These are phyloP conservation scores for Sardina pilchardus DNA, from an alignment of 2,113 vertebrate genomes.

Conservation along the genomic window DNA sequence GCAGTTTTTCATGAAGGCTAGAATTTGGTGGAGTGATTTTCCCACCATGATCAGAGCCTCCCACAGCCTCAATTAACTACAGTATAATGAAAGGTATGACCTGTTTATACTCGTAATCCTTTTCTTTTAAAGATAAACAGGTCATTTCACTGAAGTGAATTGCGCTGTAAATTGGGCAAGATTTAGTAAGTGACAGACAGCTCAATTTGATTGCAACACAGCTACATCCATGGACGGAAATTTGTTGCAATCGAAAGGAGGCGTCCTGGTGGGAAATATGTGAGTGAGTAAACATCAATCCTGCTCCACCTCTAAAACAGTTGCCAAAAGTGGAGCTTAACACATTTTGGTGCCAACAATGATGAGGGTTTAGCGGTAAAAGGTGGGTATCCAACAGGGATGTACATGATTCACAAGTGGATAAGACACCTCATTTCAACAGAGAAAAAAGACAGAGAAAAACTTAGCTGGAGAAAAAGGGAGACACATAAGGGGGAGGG, in stretches of 20 bases:
- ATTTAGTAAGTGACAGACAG: neutral
- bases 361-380: neutral
- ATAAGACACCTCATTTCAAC: neutral
- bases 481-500: neutral
- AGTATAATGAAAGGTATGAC: neutral
- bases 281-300: slow-evolving; percentile 22
- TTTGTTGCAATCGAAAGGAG: neutral
- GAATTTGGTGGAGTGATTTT: neutral
- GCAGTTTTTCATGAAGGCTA: slow-evolving; percentile 34
- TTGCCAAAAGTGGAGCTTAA: neutral
- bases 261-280: slow-evolving; percentile 21
- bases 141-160: neutral
- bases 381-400: neutral
- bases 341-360: neutral
- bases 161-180: neutral
- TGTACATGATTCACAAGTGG: neutral
- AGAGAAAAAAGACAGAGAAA: neutral
- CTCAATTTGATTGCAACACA: slow-evolving; percentile 1
- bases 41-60: neutral
- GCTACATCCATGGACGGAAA: neutral
- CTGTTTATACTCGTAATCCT: neutral
- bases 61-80: neutral
- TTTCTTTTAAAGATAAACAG: neutral
- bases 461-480: neutral
- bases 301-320: neutral